Conservation (phyloP, 2,113 vertebrate species). For the Rhinolophus ferrumequinum region DNA sequence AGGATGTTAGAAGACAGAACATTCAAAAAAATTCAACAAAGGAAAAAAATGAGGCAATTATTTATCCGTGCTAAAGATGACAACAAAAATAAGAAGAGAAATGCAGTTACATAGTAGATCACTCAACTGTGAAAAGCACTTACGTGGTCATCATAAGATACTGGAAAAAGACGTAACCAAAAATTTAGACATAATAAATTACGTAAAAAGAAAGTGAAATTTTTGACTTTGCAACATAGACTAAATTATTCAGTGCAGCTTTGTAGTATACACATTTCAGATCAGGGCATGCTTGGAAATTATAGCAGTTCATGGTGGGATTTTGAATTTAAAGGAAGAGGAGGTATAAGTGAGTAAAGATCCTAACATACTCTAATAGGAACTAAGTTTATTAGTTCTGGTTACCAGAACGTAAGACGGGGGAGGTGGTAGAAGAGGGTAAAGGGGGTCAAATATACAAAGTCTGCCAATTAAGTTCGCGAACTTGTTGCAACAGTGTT, state of each 20-base stretch:
- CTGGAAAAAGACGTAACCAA: neutral
- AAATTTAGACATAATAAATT: neutral
- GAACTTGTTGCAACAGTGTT: too few relatives aligned
- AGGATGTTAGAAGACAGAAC: neutral
- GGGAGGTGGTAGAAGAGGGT: too few relatives aligned
- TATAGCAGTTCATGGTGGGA: neutral
- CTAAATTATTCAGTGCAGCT: neutral
- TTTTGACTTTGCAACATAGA: neutral
- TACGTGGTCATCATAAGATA: neutral
- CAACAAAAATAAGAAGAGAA: slow-evolving; percentile 21
- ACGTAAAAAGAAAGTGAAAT: neutral
- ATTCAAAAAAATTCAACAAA: neutral
- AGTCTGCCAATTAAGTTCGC: too few relatives aligned
- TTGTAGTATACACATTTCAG: neutral
- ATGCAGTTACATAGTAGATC: neutral
- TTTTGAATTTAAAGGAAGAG: neutral
- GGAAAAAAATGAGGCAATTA: neutral
- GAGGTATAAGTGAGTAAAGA: neutral
- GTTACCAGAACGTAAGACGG: too few relatives aligned
- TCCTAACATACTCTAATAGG: neutral
- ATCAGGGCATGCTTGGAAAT: neutral
- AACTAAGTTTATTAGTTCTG: neutral
- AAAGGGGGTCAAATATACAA: too few relatives aligned
- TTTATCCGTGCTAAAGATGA: neutral
- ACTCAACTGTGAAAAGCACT: neutral